Conservation (phyloP, 2,888 invertebrate species). For the Pyrochroa serraticornis region DNA sequence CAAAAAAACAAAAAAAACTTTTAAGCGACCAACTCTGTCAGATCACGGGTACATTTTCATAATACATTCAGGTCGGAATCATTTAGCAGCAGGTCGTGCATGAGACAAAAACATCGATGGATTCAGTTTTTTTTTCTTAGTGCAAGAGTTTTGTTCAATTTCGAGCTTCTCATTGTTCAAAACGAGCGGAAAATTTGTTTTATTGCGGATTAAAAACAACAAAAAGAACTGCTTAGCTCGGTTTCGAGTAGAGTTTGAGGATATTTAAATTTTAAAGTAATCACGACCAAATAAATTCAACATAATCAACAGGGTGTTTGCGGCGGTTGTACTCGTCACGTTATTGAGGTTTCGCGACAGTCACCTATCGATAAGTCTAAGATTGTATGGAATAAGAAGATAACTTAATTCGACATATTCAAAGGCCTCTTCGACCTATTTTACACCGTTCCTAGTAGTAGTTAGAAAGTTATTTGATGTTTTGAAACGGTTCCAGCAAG, state of each 20-base stretch:
- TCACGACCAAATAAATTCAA: neutral
- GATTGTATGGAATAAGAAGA: no score
- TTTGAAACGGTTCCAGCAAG: no score
- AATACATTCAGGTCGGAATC: constrained; percentile 22
- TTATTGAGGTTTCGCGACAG: no score
- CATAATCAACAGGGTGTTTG: neutral
- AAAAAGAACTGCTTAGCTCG: neutral
- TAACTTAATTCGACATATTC: no score
- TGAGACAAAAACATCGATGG: constrained; percentile 26
- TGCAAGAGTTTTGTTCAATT: no score
- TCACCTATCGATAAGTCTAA: no score
- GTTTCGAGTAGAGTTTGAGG: no score
- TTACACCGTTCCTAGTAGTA: no score
- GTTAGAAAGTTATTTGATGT: no score
- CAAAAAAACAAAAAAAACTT: constrained; percentile 2
- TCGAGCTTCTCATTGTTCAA: neutral
- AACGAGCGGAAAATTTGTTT: constrained; percentile 1
- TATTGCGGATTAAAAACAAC: constrained; percentile 32
- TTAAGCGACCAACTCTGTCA: constrained; percentile 23
- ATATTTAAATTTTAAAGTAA: neutral
- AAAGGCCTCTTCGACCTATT: no score
- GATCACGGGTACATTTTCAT: constrained; percentile 29
- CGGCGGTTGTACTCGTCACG: no score
- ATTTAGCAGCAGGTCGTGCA: constrained; percentile 20
- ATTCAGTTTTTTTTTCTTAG: constrained; percentile 9